These are phyloP conservation scores for Perccottus glenii DNA, from an alignment of 2,113 vertebrate genomes.

Conservation along the genomic window DNA sequence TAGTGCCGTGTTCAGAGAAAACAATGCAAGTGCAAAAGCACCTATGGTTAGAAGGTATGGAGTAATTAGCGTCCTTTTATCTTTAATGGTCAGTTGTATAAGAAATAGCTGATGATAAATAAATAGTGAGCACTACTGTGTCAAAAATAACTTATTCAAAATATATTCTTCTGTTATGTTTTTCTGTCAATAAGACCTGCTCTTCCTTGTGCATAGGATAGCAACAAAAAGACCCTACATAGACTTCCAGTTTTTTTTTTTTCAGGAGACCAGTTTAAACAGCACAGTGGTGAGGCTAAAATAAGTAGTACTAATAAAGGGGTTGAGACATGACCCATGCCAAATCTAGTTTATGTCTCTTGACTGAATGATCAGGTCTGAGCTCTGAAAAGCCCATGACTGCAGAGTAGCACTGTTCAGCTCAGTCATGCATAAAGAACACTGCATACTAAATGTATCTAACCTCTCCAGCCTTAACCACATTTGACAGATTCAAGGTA, in stretches of 20 bases:
- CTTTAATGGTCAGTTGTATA: background rate
- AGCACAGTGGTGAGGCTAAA: background rate
- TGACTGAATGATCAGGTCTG: background rate
- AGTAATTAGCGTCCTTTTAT: slow-evolving; percentile 9
- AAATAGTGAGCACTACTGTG: too few species aligned
- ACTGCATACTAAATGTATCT: background rate
- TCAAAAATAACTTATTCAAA: too few species aligned
- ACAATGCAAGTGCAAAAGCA: background rate
- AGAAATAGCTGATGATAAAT: too few species aligned
- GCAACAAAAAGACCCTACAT: too few species aligned
- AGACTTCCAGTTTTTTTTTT: background rate
- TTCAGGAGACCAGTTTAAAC: background rate
- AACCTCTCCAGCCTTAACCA: background rate
- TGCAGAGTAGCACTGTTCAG: slow-evolving; percentile 6
- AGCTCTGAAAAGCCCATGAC: background rate
- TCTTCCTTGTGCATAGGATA: too few species aligned
- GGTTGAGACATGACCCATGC: slow-evolving; percentile 1
- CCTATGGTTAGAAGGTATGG: background rate
- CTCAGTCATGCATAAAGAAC: slow-evolving; percentile 7
- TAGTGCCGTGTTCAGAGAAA: slow-evolving; percentile 8
- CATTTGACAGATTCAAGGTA: slow-evolving; percentile 4
- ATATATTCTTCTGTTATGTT: too few species aligned
- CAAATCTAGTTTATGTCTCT: background rate
- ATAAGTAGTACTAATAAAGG: background rate
- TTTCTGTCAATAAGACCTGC: too few species aligned